Conservation (phyloP, 2,113 vertebrate species). For the Pachyramphus minor region DNA sequence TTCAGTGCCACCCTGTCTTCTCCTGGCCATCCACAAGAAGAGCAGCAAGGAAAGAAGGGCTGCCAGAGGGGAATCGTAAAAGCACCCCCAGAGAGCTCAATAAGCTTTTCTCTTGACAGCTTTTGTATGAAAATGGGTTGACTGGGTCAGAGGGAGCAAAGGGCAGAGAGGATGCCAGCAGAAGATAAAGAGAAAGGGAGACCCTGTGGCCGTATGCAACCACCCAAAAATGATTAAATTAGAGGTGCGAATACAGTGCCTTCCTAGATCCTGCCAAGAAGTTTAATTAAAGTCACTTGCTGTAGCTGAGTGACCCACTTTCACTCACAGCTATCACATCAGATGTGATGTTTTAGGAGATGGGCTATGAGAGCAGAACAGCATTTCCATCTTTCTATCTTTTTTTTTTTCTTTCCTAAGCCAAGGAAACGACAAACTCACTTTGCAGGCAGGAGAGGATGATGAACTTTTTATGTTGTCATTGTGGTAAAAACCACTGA, state of each 20-base stretch:
- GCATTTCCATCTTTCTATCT: neutral
- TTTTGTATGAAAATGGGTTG: rapidly evolving
- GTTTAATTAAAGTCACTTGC: slow-evolving; percentile 38
- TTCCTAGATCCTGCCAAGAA: neutral
- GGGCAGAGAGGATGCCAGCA: neutral
- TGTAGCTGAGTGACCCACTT: slow-evolving; percentile 24
- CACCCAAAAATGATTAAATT: neutral
- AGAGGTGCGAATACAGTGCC: neutral
- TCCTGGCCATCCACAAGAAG: neutral
- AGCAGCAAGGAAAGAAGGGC: neutral
- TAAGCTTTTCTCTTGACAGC: rapidly evolving
- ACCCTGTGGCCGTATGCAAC: neutral
- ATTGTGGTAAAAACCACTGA: neutral
- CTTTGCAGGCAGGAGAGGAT: neutral
- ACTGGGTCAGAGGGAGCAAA: neutral
- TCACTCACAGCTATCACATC: slow-evolving; percentile 34
- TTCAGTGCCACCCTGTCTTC: neutral
- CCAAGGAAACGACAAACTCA: neutral
- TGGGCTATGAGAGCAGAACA: neutral
- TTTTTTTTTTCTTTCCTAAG: neutral
- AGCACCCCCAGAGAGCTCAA: rapidly evolving
- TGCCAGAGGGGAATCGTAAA: neutral
- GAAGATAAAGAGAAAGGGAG: neutral
- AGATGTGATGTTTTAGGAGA: slow-evolving; percentile 26
- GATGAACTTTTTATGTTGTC: neutral